Evolutionary conservation across 2,113 vertebrate species (phyloP).

Genomic region (Donacobius atricapilla): DNA sequence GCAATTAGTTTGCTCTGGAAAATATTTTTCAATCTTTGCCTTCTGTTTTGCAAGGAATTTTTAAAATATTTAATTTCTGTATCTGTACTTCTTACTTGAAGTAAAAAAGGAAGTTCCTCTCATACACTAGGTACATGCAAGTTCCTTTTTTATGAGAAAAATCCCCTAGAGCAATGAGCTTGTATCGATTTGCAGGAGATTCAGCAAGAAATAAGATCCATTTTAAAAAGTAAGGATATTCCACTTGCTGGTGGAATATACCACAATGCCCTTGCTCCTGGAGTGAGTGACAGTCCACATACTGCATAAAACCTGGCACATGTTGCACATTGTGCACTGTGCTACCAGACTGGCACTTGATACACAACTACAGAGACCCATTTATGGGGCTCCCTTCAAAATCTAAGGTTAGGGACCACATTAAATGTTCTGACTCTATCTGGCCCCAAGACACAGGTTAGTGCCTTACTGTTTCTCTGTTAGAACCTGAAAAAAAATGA

Average conservation of each 20-base stretch:
- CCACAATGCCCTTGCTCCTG: not conserved
- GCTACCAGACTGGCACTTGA: not conserved
- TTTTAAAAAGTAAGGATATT: not conserved
- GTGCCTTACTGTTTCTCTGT: not conserved
- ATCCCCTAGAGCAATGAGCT: not conserved
- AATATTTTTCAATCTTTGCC: not conserved
- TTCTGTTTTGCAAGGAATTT: not conserved
- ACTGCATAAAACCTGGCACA: not conserved
- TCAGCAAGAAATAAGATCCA: not conserved
- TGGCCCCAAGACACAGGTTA: not conserved
- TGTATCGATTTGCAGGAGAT: not conserved
- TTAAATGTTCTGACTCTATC: not conserved
- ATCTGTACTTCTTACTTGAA: not conserved
- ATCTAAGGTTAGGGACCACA: not conserved
- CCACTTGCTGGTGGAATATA: not conserved
- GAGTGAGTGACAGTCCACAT: not conserved
- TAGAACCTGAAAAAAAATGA: not conserved
- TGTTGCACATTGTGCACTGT: fast-evolving
- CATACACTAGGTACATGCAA: not conserved
- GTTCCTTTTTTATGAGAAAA: not conserved
- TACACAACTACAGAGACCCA: not conserved
- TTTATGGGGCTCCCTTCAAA: not conserved
- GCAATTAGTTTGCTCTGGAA: not conserved
- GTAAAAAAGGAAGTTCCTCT: not conserved
- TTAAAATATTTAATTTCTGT: not conserved